Evolutionary conservation across 2,797 vertebrate genomes (phyloP).

Genomic region (Esox masquinongy): DNA sequence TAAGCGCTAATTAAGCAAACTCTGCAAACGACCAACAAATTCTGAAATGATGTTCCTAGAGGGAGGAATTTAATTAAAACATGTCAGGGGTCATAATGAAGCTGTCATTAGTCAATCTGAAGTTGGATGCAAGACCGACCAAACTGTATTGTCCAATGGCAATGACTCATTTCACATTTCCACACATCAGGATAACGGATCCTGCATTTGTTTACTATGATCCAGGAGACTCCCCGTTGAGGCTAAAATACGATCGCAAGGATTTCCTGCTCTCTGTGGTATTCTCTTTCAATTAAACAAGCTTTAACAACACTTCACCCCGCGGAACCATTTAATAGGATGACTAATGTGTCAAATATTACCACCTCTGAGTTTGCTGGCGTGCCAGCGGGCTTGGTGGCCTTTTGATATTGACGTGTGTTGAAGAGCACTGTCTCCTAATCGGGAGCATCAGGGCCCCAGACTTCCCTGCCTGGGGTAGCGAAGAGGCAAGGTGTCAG

Average conservation of each 20-base stretch:
- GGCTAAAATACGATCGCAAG: not conserved
- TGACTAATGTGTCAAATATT: not conserved
- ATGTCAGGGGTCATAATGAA: not conserved
- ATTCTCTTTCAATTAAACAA: slow-evolving; percentile 6
- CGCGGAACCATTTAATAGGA: not conserved
- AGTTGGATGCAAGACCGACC: not conserved
- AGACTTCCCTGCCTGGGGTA: not conserved
- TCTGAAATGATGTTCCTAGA: slow-evolving; percentile 1
- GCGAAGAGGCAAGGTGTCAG: not conserved
- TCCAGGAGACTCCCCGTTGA: not conserved
- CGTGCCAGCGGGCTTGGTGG: not conserved
- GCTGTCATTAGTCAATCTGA: slow-evolving; percentile 7
- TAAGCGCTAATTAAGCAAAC: not conserved
- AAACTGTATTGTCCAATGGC: not conserved
- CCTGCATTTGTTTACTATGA: not conserved
- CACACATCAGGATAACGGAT: not conserved
- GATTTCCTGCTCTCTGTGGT: not conserved
- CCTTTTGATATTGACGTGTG: not conserved
- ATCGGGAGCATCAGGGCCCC: not conserved
- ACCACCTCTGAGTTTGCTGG: not conserved
- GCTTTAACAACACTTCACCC: not conserved
- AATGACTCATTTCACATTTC: not conserved
- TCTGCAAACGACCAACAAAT: slow-evolving; percentile 1
- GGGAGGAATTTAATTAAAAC: slow-evolving; percentile 1
- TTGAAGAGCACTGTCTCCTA: not conserved